A percentile compares a stretch with the other conserved stretches of the same genome.
Evolutionary conservation across 1,140 invertebrate species (phyloP).

Genomic region (Cydia pomonella): DNA sequence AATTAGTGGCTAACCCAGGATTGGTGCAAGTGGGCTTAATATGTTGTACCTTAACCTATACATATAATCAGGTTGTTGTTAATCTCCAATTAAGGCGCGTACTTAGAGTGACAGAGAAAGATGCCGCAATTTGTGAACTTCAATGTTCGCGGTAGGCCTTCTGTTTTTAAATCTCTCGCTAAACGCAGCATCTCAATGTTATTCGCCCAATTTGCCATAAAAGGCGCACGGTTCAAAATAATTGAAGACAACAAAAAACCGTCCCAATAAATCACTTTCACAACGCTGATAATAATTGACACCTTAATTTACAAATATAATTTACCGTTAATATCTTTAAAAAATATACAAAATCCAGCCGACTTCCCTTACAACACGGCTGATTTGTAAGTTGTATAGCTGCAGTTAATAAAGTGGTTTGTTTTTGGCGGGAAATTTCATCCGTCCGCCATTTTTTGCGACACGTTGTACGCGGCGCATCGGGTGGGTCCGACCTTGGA

Average conservation of each 20-base stretch:
- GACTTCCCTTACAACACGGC: neutral
- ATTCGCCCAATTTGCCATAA: neutral
- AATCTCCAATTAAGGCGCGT: too few relatives aligned
- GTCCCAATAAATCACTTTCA: constrained; percentile 10
- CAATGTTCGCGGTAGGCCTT: too few relatives aligned
- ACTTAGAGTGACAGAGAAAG: too few relatives aligned
- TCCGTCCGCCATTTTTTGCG: constrained; percentile 28
- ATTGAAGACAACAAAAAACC: neutral
- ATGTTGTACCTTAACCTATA: too few relatives aligned
- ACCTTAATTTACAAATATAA: neutral
- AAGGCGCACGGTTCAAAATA: neutral
- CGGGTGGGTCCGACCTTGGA: neutral
- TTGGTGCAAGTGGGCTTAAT: too few relatives aligned
- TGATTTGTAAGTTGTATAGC: neutral
- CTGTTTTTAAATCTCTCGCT: neutral
- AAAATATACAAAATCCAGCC: neutral
- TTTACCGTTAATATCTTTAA: neutral
- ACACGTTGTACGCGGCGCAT: neutral
- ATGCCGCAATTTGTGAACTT: too few relatives aligned
- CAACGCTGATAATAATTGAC: constrained; percentile 13
- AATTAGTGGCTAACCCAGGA: too few relatives aligned
- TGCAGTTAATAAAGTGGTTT: neutral
- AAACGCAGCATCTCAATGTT: neutral
- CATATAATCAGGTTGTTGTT: too few relatives aligned
- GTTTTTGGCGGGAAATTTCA: constrained; percentile 34